A percentile compares a stretch with the other conserved stretches of the same genome.
phyloP scores from a whole-genome alignment of 2,113 vertebrate species.

The Montifringilla adamsi region DNA sequence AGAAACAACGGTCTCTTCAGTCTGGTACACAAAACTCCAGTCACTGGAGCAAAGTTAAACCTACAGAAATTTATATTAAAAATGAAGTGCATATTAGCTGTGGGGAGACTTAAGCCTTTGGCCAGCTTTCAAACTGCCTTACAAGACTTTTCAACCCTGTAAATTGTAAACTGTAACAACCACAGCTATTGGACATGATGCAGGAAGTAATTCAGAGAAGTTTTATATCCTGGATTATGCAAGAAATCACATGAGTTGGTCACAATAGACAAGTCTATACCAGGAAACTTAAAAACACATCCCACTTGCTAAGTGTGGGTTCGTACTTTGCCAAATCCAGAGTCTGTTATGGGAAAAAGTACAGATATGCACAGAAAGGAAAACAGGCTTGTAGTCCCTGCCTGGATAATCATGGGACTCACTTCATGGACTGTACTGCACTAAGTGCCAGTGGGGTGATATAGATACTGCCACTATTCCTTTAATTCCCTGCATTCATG shows the following conservation, averaged over 20 bases:
- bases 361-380: not conserved
- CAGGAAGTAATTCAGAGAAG: slow-evolving; percentile 32
- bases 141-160: not conserved
- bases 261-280: not conserved
- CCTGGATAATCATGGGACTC: not conserved
- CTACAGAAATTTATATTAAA: not conserved
- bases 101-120: not conserved
- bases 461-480: not conserved
- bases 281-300: not conserved
- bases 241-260: not conserved
- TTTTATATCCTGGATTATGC: not conserved
- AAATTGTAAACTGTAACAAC: not conserved
- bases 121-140: not conserved
- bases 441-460: not conserved
- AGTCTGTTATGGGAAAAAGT: not conserved
- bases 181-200: not conserved
- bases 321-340: not conserved
- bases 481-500: not conserved
- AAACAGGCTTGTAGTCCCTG: not conserved
- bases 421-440: not conserved
- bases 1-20: not conserved
- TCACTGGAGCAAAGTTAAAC: not conserved
- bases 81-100: not conserved
- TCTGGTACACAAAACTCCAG: not conserved
- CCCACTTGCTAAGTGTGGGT: not conserved